Conservation (phyloP, 2,113 vertebrate genomes). For the Hemichromis elongatus region DNA sequence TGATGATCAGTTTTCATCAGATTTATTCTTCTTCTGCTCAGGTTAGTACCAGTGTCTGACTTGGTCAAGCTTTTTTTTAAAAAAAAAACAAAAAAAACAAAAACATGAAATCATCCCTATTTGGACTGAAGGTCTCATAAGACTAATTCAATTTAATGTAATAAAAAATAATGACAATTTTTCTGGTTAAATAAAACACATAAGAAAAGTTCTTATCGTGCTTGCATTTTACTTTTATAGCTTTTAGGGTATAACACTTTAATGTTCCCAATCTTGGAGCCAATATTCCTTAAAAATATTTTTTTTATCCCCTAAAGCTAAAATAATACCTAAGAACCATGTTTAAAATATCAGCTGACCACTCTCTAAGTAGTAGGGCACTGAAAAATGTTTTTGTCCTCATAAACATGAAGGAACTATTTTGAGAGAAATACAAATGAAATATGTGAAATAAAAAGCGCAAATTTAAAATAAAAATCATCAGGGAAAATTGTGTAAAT, state of each 20-base stretch:
- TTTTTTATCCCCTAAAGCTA: neutral
- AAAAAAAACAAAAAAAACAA: neutral
- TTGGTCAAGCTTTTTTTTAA: neutral
- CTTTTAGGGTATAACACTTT: fast-evolving
- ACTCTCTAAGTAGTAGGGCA: neutral
- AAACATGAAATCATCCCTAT: neutral
- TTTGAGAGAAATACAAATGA: neutral
- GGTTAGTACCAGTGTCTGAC: slow-evolving; percentile 32
- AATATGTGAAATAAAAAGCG: neutral
- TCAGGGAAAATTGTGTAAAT: neutral
- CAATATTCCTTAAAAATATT: neutral
- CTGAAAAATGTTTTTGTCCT: neutral
- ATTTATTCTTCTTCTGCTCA: slow-evolving; percentile 22
- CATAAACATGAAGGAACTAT: neutral
- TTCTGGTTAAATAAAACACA: neutral
- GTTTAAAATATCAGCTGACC: neutral
- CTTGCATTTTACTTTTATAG: neutral
- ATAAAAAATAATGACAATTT: neutral
- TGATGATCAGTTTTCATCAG: slow-evolving; percentile 17
- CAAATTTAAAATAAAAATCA: neutral
- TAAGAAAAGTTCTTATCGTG: fast-evolving
- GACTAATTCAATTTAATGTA: neutral
- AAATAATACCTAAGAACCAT: neutral
- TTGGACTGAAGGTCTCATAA: neutral
- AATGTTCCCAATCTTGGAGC: neutral